Evolutionary conservation across 2,888 invertebrate species (phyloP).

Genomic region (Lysandra coridon): DNA sequence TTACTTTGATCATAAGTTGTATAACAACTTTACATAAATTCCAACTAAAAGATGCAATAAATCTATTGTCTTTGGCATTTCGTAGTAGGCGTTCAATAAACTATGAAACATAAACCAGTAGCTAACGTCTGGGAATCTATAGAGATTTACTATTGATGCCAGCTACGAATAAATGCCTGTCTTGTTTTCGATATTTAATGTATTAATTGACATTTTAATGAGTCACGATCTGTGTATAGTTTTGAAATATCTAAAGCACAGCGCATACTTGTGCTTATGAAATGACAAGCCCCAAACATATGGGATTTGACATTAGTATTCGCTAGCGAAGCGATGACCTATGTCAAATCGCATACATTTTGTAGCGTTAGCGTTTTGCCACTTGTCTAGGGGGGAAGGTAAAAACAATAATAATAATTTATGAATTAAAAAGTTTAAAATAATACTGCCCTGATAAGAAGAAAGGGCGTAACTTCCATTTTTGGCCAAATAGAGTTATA

Average conservation of each 20-base stretch:
- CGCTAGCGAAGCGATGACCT: no score
- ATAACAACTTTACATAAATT: slow-evolving; percentile 8
- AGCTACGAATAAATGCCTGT: background rate
- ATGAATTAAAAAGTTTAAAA: no score
- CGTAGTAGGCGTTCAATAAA: slow-evolving; percentile 26
- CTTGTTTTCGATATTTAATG: slow-evolving; percentile 21
- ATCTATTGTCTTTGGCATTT: slow-evolving; percentile 21
- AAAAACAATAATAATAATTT: no score
- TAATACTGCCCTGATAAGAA: no score
- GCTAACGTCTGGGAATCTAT: slow-evolving; percentile 10
- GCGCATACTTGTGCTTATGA: background rate
- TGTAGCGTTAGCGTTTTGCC: no score
- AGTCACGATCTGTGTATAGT: background rate
- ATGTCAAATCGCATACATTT: no score
- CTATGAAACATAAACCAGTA: slow-evolving; percentile 16
- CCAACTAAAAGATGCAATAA: background rate
- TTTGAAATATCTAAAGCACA: background rate
- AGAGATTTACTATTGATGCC: background rate
- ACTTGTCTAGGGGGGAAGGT: no score
- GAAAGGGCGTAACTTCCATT: no score
- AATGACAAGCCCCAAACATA: no score
- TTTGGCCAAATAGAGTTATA: no score
- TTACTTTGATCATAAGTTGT: background rate
- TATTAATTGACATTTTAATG: slow-evolving; percentile 26
- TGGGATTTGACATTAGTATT: no score